Percentiles rank a stretch among this genome's conserved stretches.
These are phyloP conservation scores for Hermaeophaga mercurialis DNA, from an alignment of 2,888 invertebrate species.

Conservation along the genomic window DNA sequence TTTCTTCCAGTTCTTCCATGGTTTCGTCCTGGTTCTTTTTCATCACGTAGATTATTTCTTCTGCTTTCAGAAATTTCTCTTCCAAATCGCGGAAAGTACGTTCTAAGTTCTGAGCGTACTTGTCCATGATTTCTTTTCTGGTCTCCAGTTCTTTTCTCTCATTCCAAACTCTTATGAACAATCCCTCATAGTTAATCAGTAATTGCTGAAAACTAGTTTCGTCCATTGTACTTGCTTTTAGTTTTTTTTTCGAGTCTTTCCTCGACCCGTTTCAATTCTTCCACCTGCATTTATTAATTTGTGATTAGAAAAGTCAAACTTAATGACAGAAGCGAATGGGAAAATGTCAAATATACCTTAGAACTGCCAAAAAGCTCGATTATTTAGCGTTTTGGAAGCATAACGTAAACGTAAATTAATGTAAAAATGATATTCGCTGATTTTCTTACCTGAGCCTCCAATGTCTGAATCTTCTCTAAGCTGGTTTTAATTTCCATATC, in stretches of 20 bases:
- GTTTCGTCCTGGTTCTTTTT: conserved; percentile 48
- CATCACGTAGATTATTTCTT: conserved; percentile 46
- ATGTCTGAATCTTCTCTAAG: conserved; percentile 35
- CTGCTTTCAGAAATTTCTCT: conserved; percentile 50
- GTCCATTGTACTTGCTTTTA: conserved; percentile 23
- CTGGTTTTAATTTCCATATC: conserved; percentile 41
- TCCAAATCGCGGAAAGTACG: conserved; percentile 48
- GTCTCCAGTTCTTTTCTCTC: conserved; percentile 44
- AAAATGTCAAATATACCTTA: too few relatives aligned
- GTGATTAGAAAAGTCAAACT: too few relatives aligned
- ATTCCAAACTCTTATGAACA: conserved; percentile 45
- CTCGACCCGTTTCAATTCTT: conserved; percentile 36
- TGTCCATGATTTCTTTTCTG: conserved; percentile 42
- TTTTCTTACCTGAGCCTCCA: conserved; percentile 39
- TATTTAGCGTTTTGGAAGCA: too few relatives aligned
- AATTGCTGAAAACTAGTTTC: conserved; percentile 39
- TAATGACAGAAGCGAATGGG: too few relatives aligned
- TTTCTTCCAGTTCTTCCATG: conserved; percentile 43
- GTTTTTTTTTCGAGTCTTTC: conserved; percentile 28
- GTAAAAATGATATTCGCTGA: too few relatives aligned
- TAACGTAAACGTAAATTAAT: too few relatives aligned
- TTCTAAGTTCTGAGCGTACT: conserved; percentile 49
- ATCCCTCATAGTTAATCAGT: conserved; percentile 47
- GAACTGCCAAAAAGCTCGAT: too few relatives aligned
- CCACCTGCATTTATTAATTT: too few relatives aligned